Percentiles rank a stretch among this genome's conserved stretches.
phyloP scores from a whole-genome alignment of 2,797 vertebrate species.

The Argya squamiceps region DNA sequence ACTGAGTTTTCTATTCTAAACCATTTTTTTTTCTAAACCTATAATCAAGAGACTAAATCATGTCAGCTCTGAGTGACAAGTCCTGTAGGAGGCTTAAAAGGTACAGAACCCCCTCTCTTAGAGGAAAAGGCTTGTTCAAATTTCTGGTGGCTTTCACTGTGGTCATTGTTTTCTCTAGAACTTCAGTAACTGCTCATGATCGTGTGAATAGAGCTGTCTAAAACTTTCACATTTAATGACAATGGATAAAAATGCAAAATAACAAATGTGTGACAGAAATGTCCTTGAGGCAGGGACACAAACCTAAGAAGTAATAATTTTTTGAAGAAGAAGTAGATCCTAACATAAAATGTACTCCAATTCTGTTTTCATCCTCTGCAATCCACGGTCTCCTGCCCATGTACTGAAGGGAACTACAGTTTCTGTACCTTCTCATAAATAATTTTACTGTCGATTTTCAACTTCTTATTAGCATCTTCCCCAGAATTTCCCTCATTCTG shows the following conservation, averaged over 20 bases:
- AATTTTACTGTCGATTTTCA: not conserved
- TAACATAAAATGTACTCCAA: not conserved
- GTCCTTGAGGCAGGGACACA: not conserved
- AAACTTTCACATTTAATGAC: not conserved
- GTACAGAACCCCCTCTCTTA: not conserved
- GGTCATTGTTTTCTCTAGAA: not conserved
- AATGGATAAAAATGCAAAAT: not conserved
- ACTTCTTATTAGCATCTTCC: not conserved
- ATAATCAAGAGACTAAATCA: not conserved
- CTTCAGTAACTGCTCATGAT: not conserved
- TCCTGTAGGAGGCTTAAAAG: not conserved
- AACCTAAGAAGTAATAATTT: not conserved
- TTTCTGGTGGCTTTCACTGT: not conserved
- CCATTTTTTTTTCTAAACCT: not conserved
- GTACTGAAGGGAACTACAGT: not conserved
- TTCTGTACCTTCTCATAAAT: not conserved
- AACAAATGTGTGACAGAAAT: not conserved
- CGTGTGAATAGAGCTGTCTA: not conserved
- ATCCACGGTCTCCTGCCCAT: not conserved
- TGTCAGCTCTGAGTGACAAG: not conserved
- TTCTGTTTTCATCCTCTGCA: not conserved
- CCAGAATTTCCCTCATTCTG: not conserved
- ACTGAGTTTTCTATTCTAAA: not conserved
- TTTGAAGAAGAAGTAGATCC: not conserved
- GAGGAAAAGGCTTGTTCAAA: not conserved